These are phyloP conservation scores for Lapara coniferarum DNA, from an alignment of 2,888 invertebrate species.

Conservation along the genomic window DNA sequence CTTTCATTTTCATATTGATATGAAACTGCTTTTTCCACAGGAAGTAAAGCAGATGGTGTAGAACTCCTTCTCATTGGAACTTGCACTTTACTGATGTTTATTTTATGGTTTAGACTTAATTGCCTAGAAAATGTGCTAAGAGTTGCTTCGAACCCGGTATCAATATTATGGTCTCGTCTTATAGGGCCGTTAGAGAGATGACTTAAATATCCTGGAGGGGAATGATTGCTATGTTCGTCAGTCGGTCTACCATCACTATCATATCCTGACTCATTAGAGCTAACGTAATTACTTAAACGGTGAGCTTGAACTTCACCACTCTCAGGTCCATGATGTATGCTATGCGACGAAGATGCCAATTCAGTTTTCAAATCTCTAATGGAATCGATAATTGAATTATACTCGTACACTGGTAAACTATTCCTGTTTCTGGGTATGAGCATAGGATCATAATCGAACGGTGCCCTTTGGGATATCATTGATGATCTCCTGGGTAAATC, in stretches of 20 bases:
- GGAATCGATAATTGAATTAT: conserved; percentile 68
- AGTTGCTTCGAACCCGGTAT: conserved; percentile 57
- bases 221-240: conserved; percentile 81
- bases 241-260: conserved; percentile 89
- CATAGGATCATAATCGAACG: conserved; percentile 78
- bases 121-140: conserved; percentile 72
- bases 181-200: conserved; percentile 65
- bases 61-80: conserved; percentile 74
- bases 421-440: conserved; percentile 77
- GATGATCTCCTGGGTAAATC: conserved; percentile 71
- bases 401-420: conserved; percentile 79
- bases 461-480: conserved; percentile 75
- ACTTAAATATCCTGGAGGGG: conserved; percentile 80
- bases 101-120: conserved; percentile 75
- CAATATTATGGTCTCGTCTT: conserved; percentile 51
- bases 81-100: conserved; percentile 71
- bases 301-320: conserved; percentile 84
- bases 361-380: conserved; percentile 72
- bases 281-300: conserved; percentile 88
- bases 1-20: conserved; percentile 67
- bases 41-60: conserved; percentile 77
- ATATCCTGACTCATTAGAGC: conserved; percentile 93
- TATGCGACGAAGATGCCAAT: conserved; percentile 73
- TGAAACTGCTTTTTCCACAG: conserved; percentile 63
- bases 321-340: conserved; percentile 83